Evolutionary conservation across 2,113 vertebrate genomes (phyloP), one percentile per base, ranked within the genome.

Genomic region (Daphoenositta chrysoptera): DNA sequence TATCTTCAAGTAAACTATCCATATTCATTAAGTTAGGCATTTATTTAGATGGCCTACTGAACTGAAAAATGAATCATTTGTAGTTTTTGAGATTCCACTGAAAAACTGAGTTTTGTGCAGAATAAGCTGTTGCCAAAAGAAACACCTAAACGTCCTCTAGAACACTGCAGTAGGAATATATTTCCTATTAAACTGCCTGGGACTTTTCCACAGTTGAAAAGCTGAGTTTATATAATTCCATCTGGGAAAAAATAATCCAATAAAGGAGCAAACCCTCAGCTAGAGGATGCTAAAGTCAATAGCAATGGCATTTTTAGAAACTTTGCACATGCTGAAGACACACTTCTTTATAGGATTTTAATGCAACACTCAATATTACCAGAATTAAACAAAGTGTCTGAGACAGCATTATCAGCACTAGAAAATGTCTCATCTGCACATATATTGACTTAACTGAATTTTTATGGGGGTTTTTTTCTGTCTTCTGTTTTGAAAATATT

Each of bases 281-380:
- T 88, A 65, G 35, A 57, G 54, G 42, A 91, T 82, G 51, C 45
- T 66, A 54, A 91, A 96, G 84, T 96, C 87, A 94, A 91, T 85
- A 95, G 33, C 71, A 81, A 60, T 76, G 83, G 70, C 51, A 83
- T 91, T 93, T 94, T 94, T 56, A 81, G 82, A 92, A 96, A 92
- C 88, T 93, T 94, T 70, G 78, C 56, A 83, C 71, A 54, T 92
- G 50, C 71, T 81, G 87, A 90, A 80, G 81, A 83, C 58, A 66
- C 50, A 64, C 6, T 86, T 93, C 30, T 94, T 93, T 71, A 78
- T 71, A 50, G 54, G 66, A 68, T 88, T 86, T 92, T 86, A 81
- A 90, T 83, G 77, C 51, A 81, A 60, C 57, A 76, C 39, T 92
- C 64, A 89, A 57, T 91, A 92, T 87, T 84, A 87, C 44, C 61